Conservation (phyloP, 2,113 vertebrate species). For the Brachyhypopomus gauderio region DNA sequence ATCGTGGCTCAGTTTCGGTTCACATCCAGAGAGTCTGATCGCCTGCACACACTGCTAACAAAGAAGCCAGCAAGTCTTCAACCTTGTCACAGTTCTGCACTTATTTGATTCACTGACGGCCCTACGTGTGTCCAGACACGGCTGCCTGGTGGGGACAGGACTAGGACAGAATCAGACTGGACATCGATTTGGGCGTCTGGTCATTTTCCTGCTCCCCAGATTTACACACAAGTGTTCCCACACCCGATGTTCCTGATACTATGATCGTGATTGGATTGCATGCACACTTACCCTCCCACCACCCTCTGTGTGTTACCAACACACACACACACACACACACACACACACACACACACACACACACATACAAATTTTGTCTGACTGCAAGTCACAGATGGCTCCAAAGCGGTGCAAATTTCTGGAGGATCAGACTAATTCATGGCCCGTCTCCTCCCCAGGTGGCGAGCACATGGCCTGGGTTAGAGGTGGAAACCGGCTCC, state of each 20-base stretch:
- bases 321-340: background rate
- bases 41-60: too few species aligned
- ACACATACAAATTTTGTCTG: slow-evolving; percentile 45
- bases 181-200: slow-evolving; percentile 29
- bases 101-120: background rate
- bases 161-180: slow-evolving; percentile 7
- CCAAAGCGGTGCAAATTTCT: slow-evolving; percentile 60
- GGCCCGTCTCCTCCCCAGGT: slow-evolving; percentile 50
- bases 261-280: slow-evolving; percentile 17
- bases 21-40: too few species aligned
- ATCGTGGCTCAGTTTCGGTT: too few species aligned
- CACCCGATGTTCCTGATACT: slow-evolving; percentile 47
- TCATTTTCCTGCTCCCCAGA: slow-evolving; percentile 31
- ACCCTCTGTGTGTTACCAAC: slow-evolving; percentile 42
- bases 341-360: background rate
- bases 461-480: slow-evolving; percentile 53
- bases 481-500: slow-evolving; percentile 46
- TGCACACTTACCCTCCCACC: slow-evolving; percentile 19
- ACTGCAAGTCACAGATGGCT: slow-evolving; percentile 59
- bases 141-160: background rate
- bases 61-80: too few species aligned
- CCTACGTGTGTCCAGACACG: background rate
- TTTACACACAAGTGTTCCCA: slow-evolving; percentile 15
- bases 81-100: too few species aligned
- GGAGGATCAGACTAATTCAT: slow-evolving; percentile 57